Evolutionary conservation across 1,140 invertebrate species (phyloP), one percentile per base, ranked within the genome.

Genomic region (Chymomyza costata): DNA sequence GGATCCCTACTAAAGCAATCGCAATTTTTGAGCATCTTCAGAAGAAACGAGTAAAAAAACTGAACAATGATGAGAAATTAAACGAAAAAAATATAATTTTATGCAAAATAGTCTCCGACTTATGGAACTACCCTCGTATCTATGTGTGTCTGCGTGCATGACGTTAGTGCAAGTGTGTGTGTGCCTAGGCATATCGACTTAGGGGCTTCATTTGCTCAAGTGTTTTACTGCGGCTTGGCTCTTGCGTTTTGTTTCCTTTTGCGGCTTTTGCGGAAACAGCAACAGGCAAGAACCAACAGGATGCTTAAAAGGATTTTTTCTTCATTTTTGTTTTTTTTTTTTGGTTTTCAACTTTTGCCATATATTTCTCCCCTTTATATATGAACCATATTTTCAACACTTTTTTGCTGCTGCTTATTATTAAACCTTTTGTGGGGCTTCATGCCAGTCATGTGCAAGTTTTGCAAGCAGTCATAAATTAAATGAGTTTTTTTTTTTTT

Each of bases 151-250:
- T 34, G 32, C 32, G 8, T 34, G 11, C 3, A n/a, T n/a, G n/a
- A n/a, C n/a, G n/a, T n/a, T n/a, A n/a, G 32, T 10, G 8, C n/a
- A 3, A 5, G 8, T 34, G 8, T 34, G 8, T 14, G 32, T 34
- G 3, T 5, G 13, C 32, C 8, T 28, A 34, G 3, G 30, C 61
- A 48, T 54, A 67, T 67, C 57, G 66, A 70, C 58, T 60, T 54
- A 40, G 19, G n/a, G 59, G 67, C 63, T 66, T 68, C 73, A 58
- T 73, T 64, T 80, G 67, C 50, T 80, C 63, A 80, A 80, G 73
- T 78, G 67, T 68, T 80, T 80, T 70, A 59, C 68, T 31, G 21
- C 21, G 21, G 8, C 45, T 45, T 47, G 44, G 43, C 49, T 49
- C 54, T 56, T 61, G 30, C 47, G 49, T 62, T 52, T 54, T 46